phyloP scores from a whole-genome alignment of 2,113 vertebrate genomes.

The Dipodomys spectabilis region DNA sequence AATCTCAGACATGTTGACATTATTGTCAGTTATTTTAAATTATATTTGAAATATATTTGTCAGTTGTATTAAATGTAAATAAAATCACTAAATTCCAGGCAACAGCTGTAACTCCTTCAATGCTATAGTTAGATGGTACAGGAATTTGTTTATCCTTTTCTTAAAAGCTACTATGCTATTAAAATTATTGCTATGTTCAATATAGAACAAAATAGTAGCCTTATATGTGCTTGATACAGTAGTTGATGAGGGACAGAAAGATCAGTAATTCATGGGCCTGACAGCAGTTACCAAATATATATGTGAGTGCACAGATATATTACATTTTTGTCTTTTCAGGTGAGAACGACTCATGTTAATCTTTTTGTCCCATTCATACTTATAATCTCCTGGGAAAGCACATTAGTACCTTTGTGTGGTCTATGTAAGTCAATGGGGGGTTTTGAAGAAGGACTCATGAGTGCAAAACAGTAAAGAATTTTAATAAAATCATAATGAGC shows the following conservation, averaged over 20 bases:
- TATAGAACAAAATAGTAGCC: constrained; percentile 7
- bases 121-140: constrained; percentile 16
- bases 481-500: constrained; percentile 2
- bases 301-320: constrained; percentile 16
- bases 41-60: not conserved
- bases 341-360: not conserved
- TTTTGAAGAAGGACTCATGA: not conserved
- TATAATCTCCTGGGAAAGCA: not conserved
- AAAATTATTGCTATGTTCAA: not conserved
- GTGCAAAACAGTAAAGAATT: constrained; percentile 11
- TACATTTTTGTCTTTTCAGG: not conserved
- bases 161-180: not conserved
- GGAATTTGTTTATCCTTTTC: constrained; percentile 18
- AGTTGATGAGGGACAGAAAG: not conserved
- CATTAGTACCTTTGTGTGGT: not conserved
- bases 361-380: not conserved
- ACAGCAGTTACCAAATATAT: not conserved
- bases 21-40: not conserved
- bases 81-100: not conserved
- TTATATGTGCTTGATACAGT: not conserved
- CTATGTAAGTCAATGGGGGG: not conserved
- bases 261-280: not conserved
- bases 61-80: constrained; percentile 26
- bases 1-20: not conserved
- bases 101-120: not conserved